Conservation (phyloP, 2,113 vertebrate species). For the Callocephalon fimbriatum region DNA sequence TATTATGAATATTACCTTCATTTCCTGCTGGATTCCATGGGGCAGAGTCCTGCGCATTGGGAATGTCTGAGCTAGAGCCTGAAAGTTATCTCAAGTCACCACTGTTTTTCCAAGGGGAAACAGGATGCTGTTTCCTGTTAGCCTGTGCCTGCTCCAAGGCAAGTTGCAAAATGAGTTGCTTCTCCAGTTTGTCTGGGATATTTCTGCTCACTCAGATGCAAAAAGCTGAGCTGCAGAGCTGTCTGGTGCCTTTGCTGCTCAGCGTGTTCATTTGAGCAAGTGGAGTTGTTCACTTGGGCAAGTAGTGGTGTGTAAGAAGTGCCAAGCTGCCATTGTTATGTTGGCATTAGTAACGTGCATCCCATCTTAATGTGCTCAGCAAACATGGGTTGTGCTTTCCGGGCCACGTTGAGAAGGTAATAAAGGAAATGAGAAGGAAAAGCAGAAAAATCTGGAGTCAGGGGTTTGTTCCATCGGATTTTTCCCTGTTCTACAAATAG, state of each 20-base stretch:
- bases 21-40: background rate
- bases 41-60: background rate
- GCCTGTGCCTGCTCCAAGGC: slow-evolving; percentile 46
- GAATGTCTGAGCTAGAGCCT: background rate
- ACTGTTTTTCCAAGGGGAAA: slow-evolving; percentile 48
- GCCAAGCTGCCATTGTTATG: slow-evolving; percentile 60
- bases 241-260: slow-evolving; percentile 65
- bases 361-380: slow-evolving; percentile 46
- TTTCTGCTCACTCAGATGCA: slow-evolving; percentile 61
- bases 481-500: background rate
- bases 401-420: background rate
- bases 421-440: slow-evolving; percentile 10
- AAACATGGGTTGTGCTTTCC: slow-evolving; percentile 1
- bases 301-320: slow-evolving; percentile 10
- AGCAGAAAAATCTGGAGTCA: slow-evolving; percentile 1
- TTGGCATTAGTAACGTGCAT: slow-evolving; percentile 59
- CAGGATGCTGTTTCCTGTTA: slow-evolving; percentile 33
- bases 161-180: slow-evolving; percentile 51
- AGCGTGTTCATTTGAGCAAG: slow-evolving; percentile 49
- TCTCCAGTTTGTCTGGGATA: slow-evolving; percentile 39
- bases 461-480: background rate
- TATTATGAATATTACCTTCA: background rate
- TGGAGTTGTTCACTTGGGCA: slow-evolving; percentile 17
- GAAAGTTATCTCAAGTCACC: background rate
- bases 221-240: slow-evolving; percentile 60